Evolutionary conservation across 2,888 invertebrate genomes (phyloP).

Genomic region (Tortrix viridana): DNA sequence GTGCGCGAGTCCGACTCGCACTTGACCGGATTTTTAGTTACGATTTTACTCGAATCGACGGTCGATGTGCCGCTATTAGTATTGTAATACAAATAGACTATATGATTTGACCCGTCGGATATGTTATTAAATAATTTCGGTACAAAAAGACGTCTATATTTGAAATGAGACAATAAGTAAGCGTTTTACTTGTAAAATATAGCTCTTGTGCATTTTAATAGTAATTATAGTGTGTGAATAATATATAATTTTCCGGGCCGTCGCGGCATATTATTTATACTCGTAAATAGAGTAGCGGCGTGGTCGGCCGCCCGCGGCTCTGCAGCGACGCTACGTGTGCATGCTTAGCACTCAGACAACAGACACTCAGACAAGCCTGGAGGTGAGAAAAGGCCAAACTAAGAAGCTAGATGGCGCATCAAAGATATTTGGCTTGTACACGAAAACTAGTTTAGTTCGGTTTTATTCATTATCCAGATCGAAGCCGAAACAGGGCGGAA

Average conservation of each 20-base stretch:
- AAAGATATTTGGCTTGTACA: no score
- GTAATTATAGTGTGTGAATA: slow-evolving; percentile 29
- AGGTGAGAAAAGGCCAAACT: no score
- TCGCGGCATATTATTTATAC: slow-evolving; percentile 7
- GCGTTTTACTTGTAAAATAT: slow-evolving; percentile 41
- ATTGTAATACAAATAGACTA: slow-evolving; percentile 44
- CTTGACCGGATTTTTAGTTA: no score
- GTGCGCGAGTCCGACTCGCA: no score
- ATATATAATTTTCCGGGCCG: slow-evolving; percentile 19
- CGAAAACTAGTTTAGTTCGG: no score
- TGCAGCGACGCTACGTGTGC: no score
- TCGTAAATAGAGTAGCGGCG: slow-evolving; percentile 5
- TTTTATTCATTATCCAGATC: no score
- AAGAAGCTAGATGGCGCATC: no score
- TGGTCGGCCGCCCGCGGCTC: background rate
- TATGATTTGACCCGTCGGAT: slow-evolving; percentile 47
- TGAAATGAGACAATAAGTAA: slow-evolving; percentile 36
- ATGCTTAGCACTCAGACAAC: no score
- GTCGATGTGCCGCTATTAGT: slow-evolving; percentile 52
- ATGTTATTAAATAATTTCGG: slow-evolving; percentile 53
- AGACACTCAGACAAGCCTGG: no score
- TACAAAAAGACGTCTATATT: slow-evolving; percentile 40
- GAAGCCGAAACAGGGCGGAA: no score
- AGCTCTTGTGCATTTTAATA: slow-evolving; percentile 28
- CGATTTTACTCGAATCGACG: no score